phyloP scores from a whole-genome alignment of 2,113 vertebrate species.

The Pheucticus melanocephalus region DNA sequence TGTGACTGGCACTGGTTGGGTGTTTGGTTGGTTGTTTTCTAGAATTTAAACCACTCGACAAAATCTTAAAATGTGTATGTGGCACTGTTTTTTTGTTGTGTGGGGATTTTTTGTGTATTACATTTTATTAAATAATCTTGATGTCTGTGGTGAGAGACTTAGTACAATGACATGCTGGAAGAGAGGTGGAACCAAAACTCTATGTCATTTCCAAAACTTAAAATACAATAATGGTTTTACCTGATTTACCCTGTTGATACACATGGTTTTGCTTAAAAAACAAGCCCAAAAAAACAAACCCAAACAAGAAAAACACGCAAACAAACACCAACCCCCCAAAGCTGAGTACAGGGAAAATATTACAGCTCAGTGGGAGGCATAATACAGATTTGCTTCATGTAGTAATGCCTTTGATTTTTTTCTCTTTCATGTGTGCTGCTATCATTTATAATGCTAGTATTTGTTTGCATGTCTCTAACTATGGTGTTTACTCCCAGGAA shows the following conservation, averaged over 20 bases:
- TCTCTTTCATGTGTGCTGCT: conserved; percentile 28
- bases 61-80: not conserved
- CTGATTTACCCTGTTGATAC: not conserved
- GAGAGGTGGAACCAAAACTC: not conserved
- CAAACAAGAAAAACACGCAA: not conserved
- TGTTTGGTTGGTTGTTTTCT: not conserved
- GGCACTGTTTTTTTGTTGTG: not conserved
- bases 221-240: not conserved
- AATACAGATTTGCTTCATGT: conserved; percentile 27
- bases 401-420: conserved; percentile 54
- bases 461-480: conserved; percentile 62
- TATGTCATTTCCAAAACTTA: not conserved
- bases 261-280: not conserved
- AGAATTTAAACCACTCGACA: not conserved
- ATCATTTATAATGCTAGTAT: conserved; percentile 62
- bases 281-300: not conserved
- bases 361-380: conserved; percentile 28
- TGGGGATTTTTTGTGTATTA: not conserved
- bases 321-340: not conserved
- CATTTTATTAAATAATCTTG: not conserved
- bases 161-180: not conserved
- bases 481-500: conserved; percentile 64
- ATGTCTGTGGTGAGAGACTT: not conserved
- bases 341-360: not conserved
- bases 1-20: not conserved